Conservation (phyloP, 2,113 vertebrate species). For the Peucedramus taeniatus region DNA sequence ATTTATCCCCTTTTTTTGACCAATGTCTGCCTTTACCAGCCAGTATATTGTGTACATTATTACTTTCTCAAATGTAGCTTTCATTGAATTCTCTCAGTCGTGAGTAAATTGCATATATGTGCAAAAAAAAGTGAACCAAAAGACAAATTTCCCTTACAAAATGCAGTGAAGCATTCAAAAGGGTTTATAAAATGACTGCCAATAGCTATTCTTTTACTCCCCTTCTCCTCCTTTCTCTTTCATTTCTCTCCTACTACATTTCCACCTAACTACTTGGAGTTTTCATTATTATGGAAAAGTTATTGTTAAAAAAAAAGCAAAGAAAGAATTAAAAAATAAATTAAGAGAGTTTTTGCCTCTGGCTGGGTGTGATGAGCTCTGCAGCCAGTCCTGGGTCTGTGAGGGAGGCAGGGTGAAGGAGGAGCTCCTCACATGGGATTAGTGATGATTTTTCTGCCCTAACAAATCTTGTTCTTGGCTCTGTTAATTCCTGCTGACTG, state of each 20-base stretch:
- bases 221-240: background rate
- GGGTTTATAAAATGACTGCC: background rate
- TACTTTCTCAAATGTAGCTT: background rate
- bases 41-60: background rate
- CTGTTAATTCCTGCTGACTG: background rate
- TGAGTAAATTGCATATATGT: background rate
- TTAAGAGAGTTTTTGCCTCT: background rate
- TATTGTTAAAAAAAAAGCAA: background rate
- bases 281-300: background rate
- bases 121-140: background rate
- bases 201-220: background rate
- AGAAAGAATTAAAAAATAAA: accelerated
- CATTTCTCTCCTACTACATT: background rate
- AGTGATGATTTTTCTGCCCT: background rate
- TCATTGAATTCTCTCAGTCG: background rate
- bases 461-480: background rate
- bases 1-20: background rate
- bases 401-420: background rate
- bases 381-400: background rate
- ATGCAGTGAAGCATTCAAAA: background rate
- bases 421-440: background rate
- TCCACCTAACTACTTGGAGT: background rate
- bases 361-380: background rate
- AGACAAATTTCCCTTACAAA: background rate
- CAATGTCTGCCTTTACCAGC: background rate